Percentiles rank a stretch among this genome's conserved stretches.
Evolutionary conservation across 1,140 invertebrate genomes (phyloP).

Genomic region (Platyscapa corneri): DNA sequence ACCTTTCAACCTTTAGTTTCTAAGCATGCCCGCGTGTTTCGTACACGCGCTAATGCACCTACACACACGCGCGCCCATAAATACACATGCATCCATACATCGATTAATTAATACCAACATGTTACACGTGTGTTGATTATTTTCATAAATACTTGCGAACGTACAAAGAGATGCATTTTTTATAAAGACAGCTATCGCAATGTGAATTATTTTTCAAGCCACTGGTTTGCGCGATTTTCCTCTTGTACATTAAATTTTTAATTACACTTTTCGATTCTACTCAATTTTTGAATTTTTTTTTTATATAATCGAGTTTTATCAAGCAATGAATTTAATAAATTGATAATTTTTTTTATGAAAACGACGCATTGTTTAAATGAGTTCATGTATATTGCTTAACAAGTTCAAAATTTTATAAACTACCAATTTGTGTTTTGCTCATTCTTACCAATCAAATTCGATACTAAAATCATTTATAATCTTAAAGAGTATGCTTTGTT

Average conservation of each 20-base stretch:
- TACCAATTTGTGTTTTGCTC: neutral
- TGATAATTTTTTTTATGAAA: conserved; percentile 17
- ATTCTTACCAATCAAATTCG: conserved; percentile 32
- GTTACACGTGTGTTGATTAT: conserved; percentile 20
- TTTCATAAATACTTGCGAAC: conserved; percentile 49
- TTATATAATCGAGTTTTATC: conserved; percentile 13
- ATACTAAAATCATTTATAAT: neutral
- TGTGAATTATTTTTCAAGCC: conserved; percentile 28
- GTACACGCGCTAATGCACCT: neutral
- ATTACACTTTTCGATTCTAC: conserved; percentile 23
- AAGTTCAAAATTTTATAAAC: conserved; percentile 6
- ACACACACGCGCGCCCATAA: too few relatives aligned
- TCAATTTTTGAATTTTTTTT: neutral
- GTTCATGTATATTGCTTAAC: conserved; percentile 12
- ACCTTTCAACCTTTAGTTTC: conserved; percentile 1
- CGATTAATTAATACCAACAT: neutral
- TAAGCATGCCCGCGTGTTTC: neutral
- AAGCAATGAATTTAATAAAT: neutral
- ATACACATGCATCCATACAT: too few relatives aligned
- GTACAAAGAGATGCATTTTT: conserved; percentile 60
- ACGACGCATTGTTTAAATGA: conserved; percentile 11
- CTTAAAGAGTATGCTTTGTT: conserved; percentile 12
- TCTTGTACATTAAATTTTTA: conserved; percentile 16
- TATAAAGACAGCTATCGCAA: conserved; percentile 37
- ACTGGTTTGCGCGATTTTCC: conserved; percentile 16